Conservation (phyloP, 1,140 invertebrate species). For the Babylonia areolata region DNA sequence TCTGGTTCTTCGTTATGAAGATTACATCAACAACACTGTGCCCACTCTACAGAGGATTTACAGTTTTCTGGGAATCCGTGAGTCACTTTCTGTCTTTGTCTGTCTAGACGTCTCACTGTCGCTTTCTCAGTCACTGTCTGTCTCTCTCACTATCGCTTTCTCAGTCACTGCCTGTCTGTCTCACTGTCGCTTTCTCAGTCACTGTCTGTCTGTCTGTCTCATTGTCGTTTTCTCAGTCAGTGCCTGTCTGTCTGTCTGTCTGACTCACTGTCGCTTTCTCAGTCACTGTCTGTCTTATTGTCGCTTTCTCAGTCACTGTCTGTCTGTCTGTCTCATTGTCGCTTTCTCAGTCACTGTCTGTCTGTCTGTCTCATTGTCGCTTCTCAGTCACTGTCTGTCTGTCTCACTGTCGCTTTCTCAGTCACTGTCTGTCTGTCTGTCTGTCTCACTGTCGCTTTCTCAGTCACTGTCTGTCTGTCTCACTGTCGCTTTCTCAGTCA, state of each 20-base stretch:
- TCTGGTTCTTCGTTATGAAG: slow-evolving; percentile 25
- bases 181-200: neutral
- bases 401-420: neutral
- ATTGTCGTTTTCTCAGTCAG: neutral
- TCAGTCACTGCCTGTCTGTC: neutral
- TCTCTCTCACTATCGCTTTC: neutral
- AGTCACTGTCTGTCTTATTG: too few species aligned
- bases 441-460: neutral
- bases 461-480: neutral
- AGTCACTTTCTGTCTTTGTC: neutral
- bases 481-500: too few species aligned
- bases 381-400: neutral
- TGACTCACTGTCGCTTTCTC: neutral
- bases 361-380: neutral
- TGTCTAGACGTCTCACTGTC: neutral
- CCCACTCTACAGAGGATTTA: neutral
- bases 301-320: too few species aligned
- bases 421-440: neutral
- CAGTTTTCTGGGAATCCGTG: slow-evolving; percentile 26
- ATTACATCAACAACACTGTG: slow-evolving; percentile 22
- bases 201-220: neutral
- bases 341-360: neutral
- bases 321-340: neutral
- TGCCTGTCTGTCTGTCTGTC: neutral
- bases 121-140: neutral